Evolutionary conservation across 2,888 invertebrate genomes (phyloP), one percentile per base, ranked within the genome.

Genomic region (Carpatolechia fugitivella): DNA sequence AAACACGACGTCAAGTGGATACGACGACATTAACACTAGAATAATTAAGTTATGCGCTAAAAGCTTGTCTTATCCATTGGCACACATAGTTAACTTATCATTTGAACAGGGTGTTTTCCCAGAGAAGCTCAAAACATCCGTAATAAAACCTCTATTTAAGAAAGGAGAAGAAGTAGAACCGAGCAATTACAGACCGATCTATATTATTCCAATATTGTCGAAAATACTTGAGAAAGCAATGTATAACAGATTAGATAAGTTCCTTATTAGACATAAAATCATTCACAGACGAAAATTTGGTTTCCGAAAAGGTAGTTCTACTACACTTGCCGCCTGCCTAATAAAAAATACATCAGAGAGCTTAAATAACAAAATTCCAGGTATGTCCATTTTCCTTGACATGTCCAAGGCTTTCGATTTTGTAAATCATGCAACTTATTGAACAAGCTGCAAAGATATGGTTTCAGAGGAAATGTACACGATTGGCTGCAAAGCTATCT

Each of bases 181-280:
- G 10, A 20, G 35, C 10, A 51, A 51, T 30, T 55, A 50, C 35
- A 41, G 49, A 35, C 55, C 55, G 18, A 55, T 55, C n/a, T 29
- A 47, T 11, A 46, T 54, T 10, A 40, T 55, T 7, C 49, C 41
- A 10, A 14, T 55, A 29, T 51, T 56, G 4, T 52, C 56, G 38
- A 52, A 48, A 40, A 48, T 47, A 18, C 38, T 47, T 38, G 52
- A 56, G 31, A 56, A 52, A 20, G 46, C 33, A 13, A 48, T 56
- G 52, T 29, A 52, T 16, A 29, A 13, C n/a, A 47, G 47, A 6
- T 6, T 24, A 24, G 24, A 24, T 24, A 38, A 16, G 1, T 38
- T 38, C 16, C 1, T 38, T 13, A 13, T 1, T 13, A 38, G 13
- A 16, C 13, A 38, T 13, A 38, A 38, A 14, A 38, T 38, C 3